Conservation (phyloP, 2,888 invertebrate species). For the Tiliacea aurago region DNA sequence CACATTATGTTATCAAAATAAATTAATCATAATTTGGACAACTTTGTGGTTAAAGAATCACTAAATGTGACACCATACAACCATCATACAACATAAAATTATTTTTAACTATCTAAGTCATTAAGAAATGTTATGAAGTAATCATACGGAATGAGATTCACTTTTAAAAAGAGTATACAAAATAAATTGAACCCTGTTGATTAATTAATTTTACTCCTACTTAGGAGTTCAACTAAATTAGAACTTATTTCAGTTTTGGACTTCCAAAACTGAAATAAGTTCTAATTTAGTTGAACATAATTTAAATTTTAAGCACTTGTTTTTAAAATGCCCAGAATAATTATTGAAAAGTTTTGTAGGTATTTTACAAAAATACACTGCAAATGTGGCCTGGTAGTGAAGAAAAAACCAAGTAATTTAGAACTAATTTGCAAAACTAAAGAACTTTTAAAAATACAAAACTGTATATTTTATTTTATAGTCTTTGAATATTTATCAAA, state of each 20-base stretch:
- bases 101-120: constrained; percentile 7
- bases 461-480: background rate
- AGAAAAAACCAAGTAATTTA: background rate
- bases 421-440: background rate
- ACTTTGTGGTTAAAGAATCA: constrained; percentile 36
- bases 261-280: background rate
- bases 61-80: background rate
- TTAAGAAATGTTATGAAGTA: constrained; percentile 21
- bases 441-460: background rate
- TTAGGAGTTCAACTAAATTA: no score
- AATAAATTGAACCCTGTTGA: constrained; percentile 10
- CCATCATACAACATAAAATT: background rate
- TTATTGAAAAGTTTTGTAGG: background rate
- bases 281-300: background rate
- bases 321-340: background rate
- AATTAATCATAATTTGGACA: constrained; percentile 21
- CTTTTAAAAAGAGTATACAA: background rate
- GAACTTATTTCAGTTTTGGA: no score
- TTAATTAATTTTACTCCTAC: background rate
- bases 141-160: constrained; percentile 11
- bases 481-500: background rate
- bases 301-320: background rate
- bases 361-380: background rate
- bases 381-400: background rate
- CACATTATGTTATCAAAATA: constrained; percentile 15